Evolutionary conservation across 2,797 vertebrate species (phyloP), one percentile per base, ranked within the genome.

Genomic region (Bradypus variegatus): DNA sequence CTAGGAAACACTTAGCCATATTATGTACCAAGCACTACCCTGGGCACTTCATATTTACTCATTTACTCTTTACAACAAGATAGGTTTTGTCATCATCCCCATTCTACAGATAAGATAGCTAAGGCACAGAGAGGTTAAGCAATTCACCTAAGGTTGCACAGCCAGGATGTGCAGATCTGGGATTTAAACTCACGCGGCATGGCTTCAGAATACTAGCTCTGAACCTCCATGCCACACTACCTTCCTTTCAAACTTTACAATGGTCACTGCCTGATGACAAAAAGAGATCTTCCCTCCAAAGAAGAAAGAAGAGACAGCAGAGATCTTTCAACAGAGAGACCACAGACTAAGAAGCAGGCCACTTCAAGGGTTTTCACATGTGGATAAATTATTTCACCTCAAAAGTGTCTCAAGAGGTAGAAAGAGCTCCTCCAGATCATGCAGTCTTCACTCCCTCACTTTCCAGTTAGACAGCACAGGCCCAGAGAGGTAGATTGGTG

Each of bases 301-400:
- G 38, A 91, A 86, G 65, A 82, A 82, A 91, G 21, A 62, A 75
- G 62, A 78, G 41, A 81, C 6, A 82, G 55, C 4, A 72, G 84
- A 84, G n/a, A 60, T 72, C 55, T 88, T 90, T 80, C 62, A 94
- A 67, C 3, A 88, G 16, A 76, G 41, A 93, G 91, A 80, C 55
- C 64, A 78, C 5, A 88, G 48, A 92, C 11, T 19, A 82, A 86
- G 33, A 75, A 72, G 12, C 3, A 92, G 58, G 82, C n/a, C 29
- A 82, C 65, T 73, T 94, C 13, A 33, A 81, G 60, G 58, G 92
- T 78, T 94, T 94, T 67, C 84, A 62, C 65, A 36, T 86, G 5
- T 62, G n/a, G 80, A 72, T 84, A 69, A 87, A 90, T 58, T 92
- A 13, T 48, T 89, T 55, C 10, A 76, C 60, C 10, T 53, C 91